Evolutionary conservation across 1,140 invertebrate species (phyloP), one percentile per base, ranked within the genome.

Genomic region (Riptortus pedestris): DNA sequence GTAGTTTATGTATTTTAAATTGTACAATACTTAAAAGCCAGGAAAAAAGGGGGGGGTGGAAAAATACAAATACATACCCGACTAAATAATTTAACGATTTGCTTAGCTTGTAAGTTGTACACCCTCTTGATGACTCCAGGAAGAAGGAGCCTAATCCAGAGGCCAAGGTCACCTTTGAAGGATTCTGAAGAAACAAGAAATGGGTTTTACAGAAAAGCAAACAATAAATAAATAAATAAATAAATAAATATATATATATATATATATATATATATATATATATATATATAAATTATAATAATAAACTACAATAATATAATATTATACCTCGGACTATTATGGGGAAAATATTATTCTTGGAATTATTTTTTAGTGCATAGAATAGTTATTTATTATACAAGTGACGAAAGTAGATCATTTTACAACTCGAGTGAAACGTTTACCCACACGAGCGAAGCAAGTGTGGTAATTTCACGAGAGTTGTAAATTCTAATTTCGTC

Each of bases 101-200:
- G 91, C 74, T 93, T 96, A 71, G 85, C 93, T 74, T 94, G 91
- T 24, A 96, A 74, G 77, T 96, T 96, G 71, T 95, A 96, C 24
- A 95, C 82, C 61, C 88, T 78, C 72, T 93, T 91, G 1, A 83
- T 79, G 38, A 87, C 85, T 22, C 84, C 84, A 0, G 93, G 93
- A 29, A 96, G 77, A n/a, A 96, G 72, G 55, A 94, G 73, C 68
- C 86, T 85, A 71, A 91, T 83, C 88, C 91, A 91, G n/a, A 93
- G 75, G 48, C 82, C 75, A 12, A 90, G 71, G 75, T 93, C 85
- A 2, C 91, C 85, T 70, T 85, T 78, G 73, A 91, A 94, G 7
- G 79, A 79, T 62, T 80, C 82, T 80, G 68, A 27, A 74, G 73
- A 58, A 66, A 4, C 18, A 57, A 57, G n/a, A 24, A 55, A 55